Conservation (phyloP, 2,797 vertebrate genomes). For the Gadopsis marmoratus region DNA sequence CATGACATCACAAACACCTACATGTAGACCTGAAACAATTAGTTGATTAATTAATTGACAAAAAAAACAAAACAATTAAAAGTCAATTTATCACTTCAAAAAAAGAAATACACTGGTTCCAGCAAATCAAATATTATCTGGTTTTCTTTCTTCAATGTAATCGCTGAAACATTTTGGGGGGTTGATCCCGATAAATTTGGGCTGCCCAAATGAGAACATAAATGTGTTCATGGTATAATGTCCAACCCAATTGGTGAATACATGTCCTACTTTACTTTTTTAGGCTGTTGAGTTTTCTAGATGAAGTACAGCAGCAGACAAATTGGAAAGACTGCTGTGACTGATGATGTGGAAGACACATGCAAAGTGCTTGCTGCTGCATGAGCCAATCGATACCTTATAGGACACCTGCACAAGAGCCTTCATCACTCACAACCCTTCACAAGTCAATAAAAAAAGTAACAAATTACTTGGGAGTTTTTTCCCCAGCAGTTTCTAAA, state of each 20-base stretch:
- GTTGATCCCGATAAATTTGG: no score
- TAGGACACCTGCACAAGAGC: slow-evolving; percentile 54
- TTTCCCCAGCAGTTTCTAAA: slow-evolving; percentile 40
- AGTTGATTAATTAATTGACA: neutral
- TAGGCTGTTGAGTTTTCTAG: slow-evolving; percentile 1
- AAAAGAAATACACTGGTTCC: neutral
- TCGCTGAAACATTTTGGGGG: neutral
- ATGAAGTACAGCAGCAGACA: slow-evolving; percentile 16
- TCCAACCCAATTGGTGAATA: neutral
- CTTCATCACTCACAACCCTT: slow-evolving; percentile 41
- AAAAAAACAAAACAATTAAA: neutral
- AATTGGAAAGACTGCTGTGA: slow-evolving; percentile 44
- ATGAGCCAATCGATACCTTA: slow-evolving; percentile 54
- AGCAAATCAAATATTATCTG: neutral
- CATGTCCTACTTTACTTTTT: neutral
- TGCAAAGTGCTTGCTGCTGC: slow-evolving; percentile 48
- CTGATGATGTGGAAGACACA: slow-evolving; percentile 52
- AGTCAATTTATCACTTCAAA: neutral
- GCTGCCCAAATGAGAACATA: no score
- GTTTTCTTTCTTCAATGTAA: no score
- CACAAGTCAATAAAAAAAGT: slow-evolving; percentile 50
- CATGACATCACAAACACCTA: neutral
- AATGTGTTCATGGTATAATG: neutral
- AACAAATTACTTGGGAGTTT: slow-evolving; percentile 45
- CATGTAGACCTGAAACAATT: neutral